Evolutionary conservation across 2,113 vertebrate genomes (phyloP).

Genomic region (Xyrauchen texanus): DNA sequence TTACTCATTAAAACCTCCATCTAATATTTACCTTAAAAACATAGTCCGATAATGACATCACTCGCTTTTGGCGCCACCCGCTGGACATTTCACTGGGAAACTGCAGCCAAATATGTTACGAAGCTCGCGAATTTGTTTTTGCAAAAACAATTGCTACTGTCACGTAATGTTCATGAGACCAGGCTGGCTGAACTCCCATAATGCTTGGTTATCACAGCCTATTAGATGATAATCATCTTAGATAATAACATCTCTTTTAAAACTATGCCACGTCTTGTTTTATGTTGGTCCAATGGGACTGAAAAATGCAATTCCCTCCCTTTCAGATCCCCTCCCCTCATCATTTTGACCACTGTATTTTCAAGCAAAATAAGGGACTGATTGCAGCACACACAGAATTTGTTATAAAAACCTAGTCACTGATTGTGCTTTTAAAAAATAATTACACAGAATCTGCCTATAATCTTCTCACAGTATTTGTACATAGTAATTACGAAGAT

Average conservation of each 20-base stretch:
- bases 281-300: not conserved
- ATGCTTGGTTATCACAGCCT: conserved; percentile 47
- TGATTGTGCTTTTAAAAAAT: conserved; percentile 36
- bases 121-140: no score
- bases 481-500: conserved; percentile 37
- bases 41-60: no score
- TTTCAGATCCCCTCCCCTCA: not conserved
- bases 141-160: no score
- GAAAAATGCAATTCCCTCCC: conserved; percentile 2
- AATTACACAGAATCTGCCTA: conserved; percentile 17
- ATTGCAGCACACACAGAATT: not conserved
- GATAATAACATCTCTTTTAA: conserved; percentile 42
- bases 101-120: no score
- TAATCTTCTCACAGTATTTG: conserved; percentile 35
- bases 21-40: no score
- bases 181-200: conserved; percentile 30
- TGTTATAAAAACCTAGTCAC: conserved; percentile 28
- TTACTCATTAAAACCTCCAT: no score
- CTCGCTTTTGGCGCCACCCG: no score
- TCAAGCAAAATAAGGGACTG: not conserved
- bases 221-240: conserved; percentile 47
- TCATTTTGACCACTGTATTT: not conserved
- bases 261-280: not conserved
- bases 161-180: no score
- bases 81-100: no score